Base-by-base conservation (phyloP, 2,888 invertebrate species). In the Gastrophysa polygoni region DNA sequence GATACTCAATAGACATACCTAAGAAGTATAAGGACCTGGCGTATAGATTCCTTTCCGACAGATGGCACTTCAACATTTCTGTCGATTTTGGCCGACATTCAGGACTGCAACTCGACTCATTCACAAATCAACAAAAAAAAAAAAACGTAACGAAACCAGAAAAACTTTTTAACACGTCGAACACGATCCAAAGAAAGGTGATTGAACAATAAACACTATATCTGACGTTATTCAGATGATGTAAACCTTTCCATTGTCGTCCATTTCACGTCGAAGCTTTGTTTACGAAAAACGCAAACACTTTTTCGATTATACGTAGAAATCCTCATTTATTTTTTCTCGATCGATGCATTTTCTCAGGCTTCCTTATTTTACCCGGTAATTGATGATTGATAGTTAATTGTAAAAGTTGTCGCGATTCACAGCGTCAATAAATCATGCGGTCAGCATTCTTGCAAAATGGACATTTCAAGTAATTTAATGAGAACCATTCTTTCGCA, bases 401-500 rank as follows among this genome's bases (percentile, higher is more conserved):
- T 68, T 64, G 61, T 63, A 54, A 38, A 64, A 68, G 54, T 62
- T 67, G 67, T 67, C 70, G 61, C 64, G 66, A 64, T 66, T 70
- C 63, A 60, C 59, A 54, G 55, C 51, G 54, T 59, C 66, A 61
- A 68, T 70, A 68, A 70, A 71, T 71, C 69, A 68, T 63, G 58
- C 55, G 57, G 66, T 69, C 69, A 67, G 69, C 69, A 68, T 69
- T 71, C 69, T 68, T 60, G 67, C 66, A 69, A 71, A 67, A 64
- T 59, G 63, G 66, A 68, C 69, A 61, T 66, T 71, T 68, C 64
- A 44, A 32, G 52, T 54, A 60, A 58, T 50, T 68, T 70, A 71
- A 68, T 68, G 68, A 70, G 68, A 68, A 68, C 68, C 68, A 68
- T 63, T 59, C 65, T 65, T 67, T 66, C 67, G 52, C 62, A 67